Base-by-base conservation (phyloP, 2,113 vertebrate species). In the Hemiprocne comata region DNA sequence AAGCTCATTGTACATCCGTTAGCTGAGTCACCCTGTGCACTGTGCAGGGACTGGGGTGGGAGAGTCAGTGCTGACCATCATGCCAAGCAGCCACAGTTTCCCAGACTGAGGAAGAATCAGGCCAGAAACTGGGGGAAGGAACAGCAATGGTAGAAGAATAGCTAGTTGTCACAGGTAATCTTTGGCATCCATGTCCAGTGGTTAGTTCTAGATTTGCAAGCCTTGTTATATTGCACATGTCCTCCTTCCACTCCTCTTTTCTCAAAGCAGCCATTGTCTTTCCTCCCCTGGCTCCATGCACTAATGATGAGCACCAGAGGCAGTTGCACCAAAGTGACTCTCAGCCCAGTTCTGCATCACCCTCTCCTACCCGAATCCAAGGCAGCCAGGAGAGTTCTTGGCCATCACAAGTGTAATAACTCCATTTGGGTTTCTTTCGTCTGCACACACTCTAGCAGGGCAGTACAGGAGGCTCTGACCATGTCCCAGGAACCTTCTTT, bases 201-300 rank as follows among this genome's bases (percentile, higher is more conserved):
- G 69, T 84, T 95, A 95, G 96, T 93, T 54, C 94, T 96, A 95
- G 90, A 97, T 64, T 79, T 13, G 33, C 93, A 91, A 92, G 61
- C 89, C 84, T 93, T 84, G 89, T 96, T 94, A 38, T 76, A 91
- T 84, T 58, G 88, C 93, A 95, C 89, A 73, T 15, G 26, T 94
- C 92, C 89, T 95, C 77, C 69, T 74, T 86, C 70, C 90, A 76
- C 48, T 72, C 66, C 38, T 85, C 53, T 85, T 67, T 79, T 71
- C 66, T 88, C 72, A 76, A 75, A 93, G 79, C 53, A 90, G 87
- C 54, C 11, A 2, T 79, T 5, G 0, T 57, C 64, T 50, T 58
- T 74, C 72, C 65, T 66, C 24, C 20, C 8, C 51, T 17, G 6
- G 2, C 71, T 55, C 65, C 55, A 5, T 19, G 66, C 87, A 60